Evolutionary conservation across 2,888 invertebrate species (phyloP), one percentile per base, ranked within the genome.

Genomic region (Cryptocephalus primarius): DNA sequence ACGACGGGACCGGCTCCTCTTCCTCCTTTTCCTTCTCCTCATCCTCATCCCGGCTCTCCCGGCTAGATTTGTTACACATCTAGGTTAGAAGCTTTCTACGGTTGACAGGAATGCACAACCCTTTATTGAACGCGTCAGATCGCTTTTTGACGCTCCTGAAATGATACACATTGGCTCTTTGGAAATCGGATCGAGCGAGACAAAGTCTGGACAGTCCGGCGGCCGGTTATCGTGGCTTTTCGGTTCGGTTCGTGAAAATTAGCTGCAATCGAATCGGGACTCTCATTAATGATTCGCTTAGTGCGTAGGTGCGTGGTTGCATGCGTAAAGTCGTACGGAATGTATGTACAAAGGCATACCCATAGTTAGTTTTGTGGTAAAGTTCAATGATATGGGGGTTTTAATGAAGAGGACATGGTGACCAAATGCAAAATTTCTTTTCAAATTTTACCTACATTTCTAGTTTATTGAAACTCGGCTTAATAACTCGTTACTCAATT

Each of bases 31-130:
- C 43, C 40, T 36, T 33, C 33, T 43, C 14, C 13, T 43, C 14
- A 8, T 33, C 43, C 40, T 36, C 38, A 32, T 43, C 38, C 45
- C 46, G 33, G 46, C 51, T 48, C 49, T 47, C 54, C 48, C 52
- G 50, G 54, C 57, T 57, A 55, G 50, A 54, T 22, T 22, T 22
- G n/a, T 22, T 51, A 55, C 50, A 53, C 55, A 57, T 52, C 57
- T 55, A 56, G 48, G 54, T 56, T 56, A 57, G 49, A 53, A 53
- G 52, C 51, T 52, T 48, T 53, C 53, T 48, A 48, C 48, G 50
- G 58, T 54, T 55, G 58, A 58, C 60, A 60, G 58, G 51, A 50
- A 60, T 59, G 61, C 61, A 54, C 60, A 60, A 60, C 60, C 60
- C 38, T 44, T 34, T 45, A 32, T 43, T 32, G 32, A 40, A 47